phyloP scores from a whole-genome alignment of 1,140 invertebrate genomes.

The Stegodyphus mimosarum region DNA sequence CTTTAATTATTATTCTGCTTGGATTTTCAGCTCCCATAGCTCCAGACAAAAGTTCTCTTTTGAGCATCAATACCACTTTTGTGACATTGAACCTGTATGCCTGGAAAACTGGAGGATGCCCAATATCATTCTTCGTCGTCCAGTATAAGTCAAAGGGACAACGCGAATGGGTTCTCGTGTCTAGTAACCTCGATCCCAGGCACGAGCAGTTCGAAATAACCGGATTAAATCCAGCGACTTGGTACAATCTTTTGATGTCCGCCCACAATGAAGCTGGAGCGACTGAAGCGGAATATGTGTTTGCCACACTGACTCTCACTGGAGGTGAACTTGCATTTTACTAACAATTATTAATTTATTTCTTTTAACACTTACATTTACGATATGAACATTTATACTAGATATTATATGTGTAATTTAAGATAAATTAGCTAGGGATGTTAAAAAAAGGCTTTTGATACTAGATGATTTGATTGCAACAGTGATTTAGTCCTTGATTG shows the following conservation, averaged over 20 bases:
- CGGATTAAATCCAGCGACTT: constrained; percentile 90
- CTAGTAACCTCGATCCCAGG: constrained; percentile 56
- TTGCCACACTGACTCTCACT: constrained; percentile 73
- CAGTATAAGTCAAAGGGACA: constrained; percentile 64
- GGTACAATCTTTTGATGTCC: constrained; percentile 87
- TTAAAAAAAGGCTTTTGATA: too few species aligned
- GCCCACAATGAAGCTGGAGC: constrained; percentile 93
- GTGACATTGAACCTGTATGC: constrained; percentile 70
- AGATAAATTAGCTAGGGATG: too few species aligned
- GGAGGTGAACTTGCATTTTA: constrained; percentile 68
- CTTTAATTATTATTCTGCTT: neutral
- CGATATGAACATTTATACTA: too few species aligned
- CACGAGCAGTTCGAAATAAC: constrained; percentile 76
- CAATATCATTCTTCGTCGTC: constrained; percentile 67
- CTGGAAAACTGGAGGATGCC: constrained; percentile 76
- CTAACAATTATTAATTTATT: too few species aligned
- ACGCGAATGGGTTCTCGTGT: constrained; percentile 64
- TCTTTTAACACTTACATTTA: too few species aligned
- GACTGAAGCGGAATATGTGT: constrained; percentile 85
- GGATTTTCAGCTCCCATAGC: constrained; percentile 64
- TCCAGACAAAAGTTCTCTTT: constrained; percentile 63
- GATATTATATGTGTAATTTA: too few species aligned
- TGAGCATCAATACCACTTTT: constrained; percentile 68
- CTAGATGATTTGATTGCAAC: too few species aligned
- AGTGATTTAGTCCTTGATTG: too few species aligned